These are phyloP conservation scores for Blastobasis adustella DNA, from an alignment of 2,888 invertebrate genomes.

Conservation along the genomic window DNA sequence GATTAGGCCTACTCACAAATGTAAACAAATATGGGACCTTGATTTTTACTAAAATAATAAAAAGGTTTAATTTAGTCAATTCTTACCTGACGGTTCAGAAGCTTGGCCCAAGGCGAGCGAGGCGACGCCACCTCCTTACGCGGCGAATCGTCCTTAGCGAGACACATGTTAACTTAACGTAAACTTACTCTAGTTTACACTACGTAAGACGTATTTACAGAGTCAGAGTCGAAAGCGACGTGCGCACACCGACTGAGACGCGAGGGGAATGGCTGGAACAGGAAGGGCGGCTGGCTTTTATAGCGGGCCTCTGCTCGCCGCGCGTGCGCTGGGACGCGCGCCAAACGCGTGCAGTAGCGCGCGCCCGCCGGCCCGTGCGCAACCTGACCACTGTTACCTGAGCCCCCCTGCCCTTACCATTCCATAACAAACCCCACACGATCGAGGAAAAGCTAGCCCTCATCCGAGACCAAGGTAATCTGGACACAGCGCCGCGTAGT, in stretches of 20 bases:
- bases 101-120: slow-evolving; percentile 74
- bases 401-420: not conserved
- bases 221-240: slow-evolving; percentile 41
- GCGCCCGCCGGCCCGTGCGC: slow-evolving; percentile 62
- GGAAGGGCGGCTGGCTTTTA: slow-evolving; percentile 62
- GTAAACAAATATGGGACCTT: no score
- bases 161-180: slow-evolving; percentile 67
- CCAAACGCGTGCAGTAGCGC: slow-evolving; percentile 64
- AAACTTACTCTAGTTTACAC: slow-evolving; percentile 23
- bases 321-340: slow-evolving; percentile 47
- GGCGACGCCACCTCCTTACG: slow-evolving; percentile 60
- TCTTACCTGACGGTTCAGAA: slow-evolving; percentile 73
- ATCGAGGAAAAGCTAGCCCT: not conserved
- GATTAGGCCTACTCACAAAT: no score
- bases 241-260: slow-evolving; percentile 54
- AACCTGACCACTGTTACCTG: slow-evolving; percentile 20
- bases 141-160: slow-evolving; percentile 64
- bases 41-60: no score
- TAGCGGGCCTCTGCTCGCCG: slow-evolving; percentile 35
- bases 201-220: slow-evolving; percentile 67
- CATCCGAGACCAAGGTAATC: not conserved
- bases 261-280: slow-evolving; percentile 64
- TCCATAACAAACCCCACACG: not conserved
- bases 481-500: slow-evolving; percentile 20
- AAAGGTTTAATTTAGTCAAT: no score